Conservation (phyloP, 2,888 invertebrate species). For the Scaptomyza cyrtandrae region DNA sequence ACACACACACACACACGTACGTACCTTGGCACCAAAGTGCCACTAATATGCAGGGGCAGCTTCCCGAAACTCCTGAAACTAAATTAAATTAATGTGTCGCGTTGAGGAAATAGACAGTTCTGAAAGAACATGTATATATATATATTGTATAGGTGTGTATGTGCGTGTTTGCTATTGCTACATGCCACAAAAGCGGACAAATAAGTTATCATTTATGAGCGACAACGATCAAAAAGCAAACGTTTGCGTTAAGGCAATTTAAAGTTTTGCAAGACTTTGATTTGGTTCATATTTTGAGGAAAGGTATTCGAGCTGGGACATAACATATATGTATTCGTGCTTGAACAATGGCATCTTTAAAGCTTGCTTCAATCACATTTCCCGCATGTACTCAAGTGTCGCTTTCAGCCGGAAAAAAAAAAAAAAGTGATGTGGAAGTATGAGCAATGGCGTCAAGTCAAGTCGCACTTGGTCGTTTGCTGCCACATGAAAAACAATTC, state of each 20-base stretch:
- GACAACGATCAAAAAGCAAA: slow-evolving; percentile 2
- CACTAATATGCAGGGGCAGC: slow-evolving; percentile 26
- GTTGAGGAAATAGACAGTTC: not conserved
- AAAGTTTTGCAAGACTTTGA: slow-evolving; percentile 36
- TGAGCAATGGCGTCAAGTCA: slow-evolving; percentile 12
- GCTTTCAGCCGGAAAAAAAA: too few species aligned
- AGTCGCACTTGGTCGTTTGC: slow-evolving; percentile 16
- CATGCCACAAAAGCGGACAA: slow-evolving; percentile 63
- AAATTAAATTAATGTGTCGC: slow-evolving; percentile 42
- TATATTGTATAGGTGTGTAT: not conserved
- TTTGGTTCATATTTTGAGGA: slow-evolving; percentile 21
- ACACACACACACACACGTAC: not conserved
- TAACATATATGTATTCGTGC: too few species aligned
- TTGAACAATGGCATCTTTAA: slow-evolving; percentile 1
- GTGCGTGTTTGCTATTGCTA: slow-evolving; percentile 26
- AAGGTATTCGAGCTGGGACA: not conserved
- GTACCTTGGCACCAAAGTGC: slow-evolving; percentile 5
- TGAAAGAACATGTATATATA: too few species aligned
- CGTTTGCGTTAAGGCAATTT: slow-evolving; percentile 41
- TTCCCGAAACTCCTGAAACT: slow-evolving; percentile 30
- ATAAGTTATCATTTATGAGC: slow-evolving; percentile 61
- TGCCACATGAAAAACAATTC: slow-evolving; percentile 5
- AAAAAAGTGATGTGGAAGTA: slow-evolving; percentile 4
- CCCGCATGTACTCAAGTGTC: not conserved
- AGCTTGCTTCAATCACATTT: not conserved